Evolutionary conservation across 2,888 invertebrate species (phyloP), one percentile per base, ranked within the genome.

Genomic region (Eupelmus urozonus): DNA sequence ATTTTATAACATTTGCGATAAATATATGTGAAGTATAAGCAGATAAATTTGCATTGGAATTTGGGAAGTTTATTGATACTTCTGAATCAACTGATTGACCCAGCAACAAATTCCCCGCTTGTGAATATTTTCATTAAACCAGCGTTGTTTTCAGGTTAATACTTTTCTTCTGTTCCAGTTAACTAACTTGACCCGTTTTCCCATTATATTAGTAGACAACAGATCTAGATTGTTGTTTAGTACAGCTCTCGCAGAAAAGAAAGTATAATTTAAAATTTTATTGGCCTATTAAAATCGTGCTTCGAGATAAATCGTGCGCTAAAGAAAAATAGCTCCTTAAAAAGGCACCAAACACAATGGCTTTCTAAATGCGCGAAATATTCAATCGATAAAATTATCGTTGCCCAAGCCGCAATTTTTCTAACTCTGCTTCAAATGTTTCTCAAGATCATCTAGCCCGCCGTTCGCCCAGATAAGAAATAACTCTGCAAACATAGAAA

Each of bases 101-200:
- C 34, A 34, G 34, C 9, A 5, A 45, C 45, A 45, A 13, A 13
- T 45, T 13, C 16, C 9, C 45, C 16, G 9, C 9, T 45, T 7
- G 2, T 45, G 45, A 45, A 16, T 45, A 45, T 13, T 45, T 45
- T 45, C 9, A 34, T 34, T 45, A 45, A 9, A 45, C 4, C 2
- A 16, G 13, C 45, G 34, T 11, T 59, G 13, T 60, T 57, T 70
- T 60, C 9, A 29, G 59, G 49, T 69, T 60, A 69, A 76, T 67
- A 63, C 40, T 23, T 79, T 57, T 53, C 63, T 67, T 74, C 62
- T 78, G 79, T 79, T 78, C 77, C 42, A 62, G 40, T 72, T 72
- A 72, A 23, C 53, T 18, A 29, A 18, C 13, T 60, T 60, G 75
- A 67, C 75, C 60, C 67, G 66, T 60, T 75, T 66, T n/a, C 20